Base-by-base conservation (phyloP, 2,888 invertebrate species). In the Drosophila maculinotata region DNA sequence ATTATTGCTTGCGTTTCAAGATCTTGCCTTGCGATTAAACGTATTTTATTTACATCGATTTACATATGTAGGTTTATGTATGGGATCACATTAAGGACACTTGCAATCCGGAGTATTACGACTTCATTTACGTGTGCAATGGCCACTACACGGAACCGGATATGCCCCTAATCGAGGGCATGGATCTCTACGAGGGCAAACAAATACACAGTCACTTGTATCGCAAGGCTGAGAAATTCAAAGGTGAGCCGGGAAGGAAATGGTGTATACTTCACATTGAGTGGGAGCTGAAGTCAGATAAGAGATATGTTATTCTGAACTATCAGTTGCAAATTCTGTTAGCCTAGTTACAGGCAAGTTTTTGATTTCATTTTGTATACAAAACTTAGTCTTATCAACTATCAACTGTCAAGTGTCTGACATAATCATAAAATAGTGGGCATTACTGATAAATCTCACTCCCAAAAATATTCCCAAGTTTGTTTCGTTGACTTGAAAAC, bases 61-160 rank as follows among this genome's bases (percentile, higher is more conserved):
- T 26, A 25, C n/a, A 14, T 17, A 20, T 12, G 1, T 47, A 91
- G 90, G 87, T 91, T 30, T 84, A 89, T 59, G 87, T 89, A 17
- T 87, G 84, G 78, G 88, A 91, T 74, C 80, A 89, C 54, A 75
- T 68, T 31, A 87, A 71, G 42, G 73, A 90, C 42, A 79, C 70
- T 26, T 83, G 89, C 42, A 93, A 82, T 91, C 94, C 89, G 88
- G 94, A 93, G 51, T 93, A 93, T 38, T 97, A 95, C 90, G 96
- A 97, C 90, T 95, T 95, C 56, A 93, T 97, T 23, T 94, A 97
- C 89, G 94, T 97, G 2, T 97, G 97, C 91, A 97, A 97, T 89
- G 97, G 97, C 0, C 97, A 97, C 90, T 97, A 97, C 90, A 95
- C 95, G 63, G 94, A 95, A 7, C 97, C 97, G 0, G 93, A 94